phyloP scores from a whole-genome alignment of 2,888 invertebrate species.

The Chloroclystis v-ata region DNA sequence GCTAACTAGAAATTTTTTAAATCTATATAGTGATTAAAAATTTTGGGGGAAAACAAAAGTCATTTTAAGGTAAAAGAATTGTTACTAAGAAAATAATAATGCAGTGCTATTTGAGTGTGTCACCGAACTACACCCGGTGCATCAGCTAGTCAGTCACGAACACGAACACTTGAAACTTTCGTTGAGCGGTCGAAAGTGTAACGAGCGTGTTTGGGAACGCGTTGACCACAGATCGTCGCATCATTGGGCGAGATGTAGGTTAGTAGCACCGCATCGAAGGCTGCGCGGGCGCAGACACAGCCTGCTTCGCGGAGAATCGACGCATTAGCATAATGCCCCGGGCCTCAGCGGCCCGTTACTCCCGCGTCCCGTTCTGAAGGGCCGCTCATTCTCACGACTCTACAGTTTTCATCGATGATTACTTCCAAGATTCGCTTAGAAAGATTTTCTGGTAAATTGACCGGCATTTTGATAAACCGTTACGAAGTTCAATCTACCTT shows the following conservation, averaged over 20 bases:
- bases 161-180: constrained; percentile 58
- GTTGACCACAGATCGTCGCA: constrained; percentile 66
- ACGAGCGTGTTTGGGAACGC: constrained; percentile 67
- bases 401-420: constrained; percentile 42
- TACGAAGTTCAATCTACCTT: constrained; percentile 4
- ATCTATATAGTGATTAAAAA: no score
- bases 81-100: neutral
- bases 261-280: constrained; percentile 65
- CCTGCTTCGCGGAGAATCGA: constrained; percentile 49
- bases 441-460: constrained; percentile 20
- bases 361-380: constrained; percentile 60
- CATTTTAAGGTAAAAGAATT: no score
- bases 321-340: constrained; percentile 68
- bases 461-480: constrained; percentile 12
- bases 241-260: constrained; percentile 71
- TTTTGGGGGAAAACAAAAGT: no score
- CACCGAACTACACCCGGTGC: constrained; percentile 17
- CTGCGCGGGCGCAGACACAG: constrained; percentile 40
- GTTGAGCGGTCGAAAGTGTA: constrained; percentile 72
- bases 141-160: constrained; percentile 49
- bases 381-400: constrained; percentile 58
- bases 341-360: constrained; percentile 62
- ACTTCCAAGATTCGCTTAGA: constrained; percentile 28
- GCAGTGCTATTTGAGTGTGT: no score
- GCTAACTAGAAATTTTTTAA: no score